Evolutionary conservation across 1,140 invertebrate genomes (phyloP).

Genomic region (Ceratina calcarata): DNA sequence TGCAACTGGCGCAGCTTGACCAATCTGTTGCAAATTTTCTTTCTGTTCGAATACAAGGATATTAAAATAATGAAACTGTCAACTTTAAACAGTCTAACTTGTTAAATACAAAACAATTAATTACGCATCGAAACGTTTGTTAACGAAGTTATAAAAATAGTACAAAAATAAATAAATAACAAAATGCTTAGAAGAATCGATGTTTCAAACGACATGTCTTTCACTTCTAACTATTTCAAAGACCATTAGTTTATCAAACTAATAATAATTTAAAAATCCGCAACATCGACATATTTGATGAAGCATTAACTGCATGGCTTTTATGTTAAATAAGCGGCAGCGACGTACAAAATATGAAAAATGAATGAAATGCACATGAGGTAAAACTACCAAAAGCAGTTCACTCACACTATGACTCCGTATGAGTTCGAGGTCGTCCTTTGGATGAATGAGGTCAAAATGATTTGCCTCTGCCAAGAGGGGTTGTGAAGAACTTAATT

Average conservation of each 20-base stretch:
- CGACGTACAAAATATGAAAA: constrained; percentile 26
- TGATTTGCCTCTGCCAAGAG: constrained; percentile 82
- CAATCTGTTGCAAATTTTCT: constrained; percentile 72
- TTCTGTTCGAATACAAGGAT: constrained; percentile 58
- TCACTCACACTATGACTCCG: constrained; percentile 76
- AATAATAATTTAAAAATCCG: background rate
- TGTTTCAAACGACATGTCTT: too few species aligned
- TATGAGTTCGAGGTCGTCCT: constrained; percentile 89
- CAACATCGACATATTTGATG: background rate
- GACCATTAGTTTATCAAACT: background rate
- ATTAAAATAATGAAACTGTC: constrained; percentile 5
- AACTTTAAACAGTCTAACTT: background rate
- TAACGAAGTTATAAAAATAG: constrained; percentile 20
- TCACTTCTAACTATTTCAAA: background rate
- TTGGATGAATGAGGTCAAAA: constrained; percentile 89
- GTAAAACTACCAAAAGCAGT: constrained; percentile 46
- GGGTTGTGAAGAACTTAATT: constrained; percentile 68
- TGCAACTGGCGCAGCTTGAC: constrained; percentile 62
- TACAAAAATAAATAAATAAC: constrained; percentile 7
- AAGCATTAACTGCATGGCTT: constrained; percentile 22
- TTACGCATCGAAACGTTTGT: constrained; percentile 20
- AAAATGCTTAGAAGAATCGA: background rate
- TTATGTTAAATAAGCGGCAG: constrained; percentile 26
- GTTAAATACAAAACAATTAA: constrained; percentile 11
- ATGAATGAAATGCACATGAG: constrained; percentile 27